phyloP scores from a whole-genome alignment of 2,888 invertebrate genomes.

The Latheticus oryzae region DNA sequence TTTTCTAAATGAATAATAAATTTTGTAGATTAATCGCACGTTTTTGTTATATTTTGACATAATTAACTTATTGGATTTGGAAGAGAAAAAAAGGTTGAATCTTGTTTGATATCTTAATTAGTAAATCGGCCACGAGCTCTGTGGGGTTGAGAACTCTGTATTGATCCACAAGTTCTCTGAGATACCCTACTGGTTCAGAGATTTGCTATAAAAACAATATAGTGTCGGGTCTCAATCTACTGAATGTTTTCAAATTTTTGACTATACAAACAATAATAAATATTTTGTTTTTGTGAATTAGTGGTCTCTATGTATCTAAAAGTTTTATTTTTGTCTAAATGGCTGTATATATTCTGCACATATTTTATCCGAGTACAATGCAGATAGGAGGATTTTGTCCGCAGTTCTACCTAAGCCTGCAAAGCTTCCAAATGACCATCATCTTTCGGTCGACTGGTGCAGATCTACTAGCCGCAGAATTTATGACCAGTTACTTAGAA shows the following conservation, averaged over 20 bases:
- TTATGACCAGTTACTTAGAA: slow-evolving; percentile 52
- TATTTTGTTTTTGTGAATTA: too few species aligned
- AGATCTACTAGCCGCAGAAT: slow-evolving; percentile 60
- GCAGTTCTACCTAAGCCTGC: slow-evolving; percentile 47
- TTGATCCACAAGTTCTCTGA: slow-evolving; percentile 34
- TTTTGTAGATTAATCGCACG: too few species aligned
- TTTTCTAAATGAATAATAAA: too few species aligned
- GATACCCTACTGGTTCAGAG: slow-evolving; percentile 28
- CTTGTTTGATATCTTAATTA: slow-evolving; percentile 39
- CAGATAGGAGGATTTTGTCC: slow-evolving; percentile 43
- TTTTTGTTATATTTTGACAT: too few species aligned
- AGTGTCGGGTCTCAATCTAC: slow-evolving; percentile 28
- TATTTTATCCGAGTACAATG: too few species aligned
- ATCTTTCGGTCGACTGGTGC: slow-evolving; percentile 57
- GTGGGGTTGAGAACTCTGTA: slow-evolving; percentile 35
- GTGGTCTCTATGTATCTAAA: too few species aligned
- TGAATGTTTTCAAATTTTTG: too few species aligned
- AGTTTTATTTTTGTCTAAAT: too few species aligned
- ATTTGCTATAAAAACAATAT: slow-evolving; percentile 26
- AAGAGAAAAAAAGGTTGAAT: slow-evolving; percentile 22
- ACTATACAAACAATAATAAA: too few species aligned
- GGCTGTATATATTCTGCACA: not conserved
- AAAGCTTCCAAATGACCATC: slow-evolving; percentile 62
- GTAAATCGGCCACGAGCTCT: slow-evolving; percentile 39
- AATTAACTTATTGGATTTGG: slow-evolving; percentile 2